A percentile compares a stretch with the other conserved stretches of the same genome.
phyloP scores from a whole-genome alignment of 30 jellyfish, hydroid and myxozoan genomes.

The Morbakka virulenta region DNA sequence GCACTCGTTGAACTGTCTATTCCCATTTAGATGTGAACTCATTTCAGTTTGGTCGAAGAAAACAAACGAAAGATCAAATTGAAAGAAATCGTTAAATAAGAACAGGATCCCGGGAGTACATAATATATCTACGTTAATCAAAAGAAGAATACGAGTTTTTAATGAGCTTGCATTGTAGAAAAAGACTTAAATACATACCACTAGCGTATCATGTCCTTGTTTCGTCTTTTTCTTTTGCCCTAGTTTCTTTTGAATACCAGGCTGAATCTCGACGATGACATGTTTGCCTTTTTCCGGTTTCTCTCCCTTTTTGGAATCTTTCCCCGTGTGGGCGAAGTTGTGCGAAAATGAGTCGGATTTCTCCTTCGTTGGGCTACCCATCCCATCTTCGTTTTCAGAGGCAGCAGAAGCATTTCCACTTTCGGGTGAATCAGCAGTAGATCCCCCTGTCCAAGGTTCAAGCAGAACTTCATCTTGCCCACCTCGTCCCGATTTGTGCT shows the following conservation, averaged over 20 bases:
- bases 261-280: constrained; percentile 85
- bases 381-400: constrained; percentile 53
- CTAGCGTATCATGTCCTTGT: constrained; percentile 69
- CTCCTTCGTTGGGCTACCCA: constrained; percentile 71
- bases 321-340: constrained; percentile 10
- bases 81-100: too few relatives aligned
- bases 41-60: too few relatives aligned
- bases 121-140: too few relatives aligned
- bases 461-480: neutral
- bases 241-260: constrained; percentile 53
- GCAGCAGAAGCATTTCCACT: constrained; percentile 4
- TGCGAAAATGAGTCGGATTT: constrained; percentile 9
- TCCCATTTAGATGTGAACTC: too few relatives aligned
- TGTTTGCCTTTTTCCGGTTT: constrained; percentile 56
- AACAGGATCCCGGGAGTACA: too few relatives aligned
- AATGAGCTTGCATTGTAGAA: too few relatives aligned
- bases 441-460: neutral
- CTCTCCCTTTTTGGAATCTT: constrained; percentile 70
- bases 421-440: neutral
- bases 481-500: neutral
- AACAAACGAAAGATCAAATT: too few relatives aligned
- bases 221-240: constrained; percentile 59
- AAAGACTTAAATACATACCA: too few relatives aligned
- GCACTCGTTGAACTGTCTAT: too few relatives aligned
- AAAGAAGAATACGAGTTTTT: too few relatives aligned